Base-by-base conservation (phyloP, 2,113 vertebrate genomes). In the Rhinolophus ferrumequinum region DNA sequence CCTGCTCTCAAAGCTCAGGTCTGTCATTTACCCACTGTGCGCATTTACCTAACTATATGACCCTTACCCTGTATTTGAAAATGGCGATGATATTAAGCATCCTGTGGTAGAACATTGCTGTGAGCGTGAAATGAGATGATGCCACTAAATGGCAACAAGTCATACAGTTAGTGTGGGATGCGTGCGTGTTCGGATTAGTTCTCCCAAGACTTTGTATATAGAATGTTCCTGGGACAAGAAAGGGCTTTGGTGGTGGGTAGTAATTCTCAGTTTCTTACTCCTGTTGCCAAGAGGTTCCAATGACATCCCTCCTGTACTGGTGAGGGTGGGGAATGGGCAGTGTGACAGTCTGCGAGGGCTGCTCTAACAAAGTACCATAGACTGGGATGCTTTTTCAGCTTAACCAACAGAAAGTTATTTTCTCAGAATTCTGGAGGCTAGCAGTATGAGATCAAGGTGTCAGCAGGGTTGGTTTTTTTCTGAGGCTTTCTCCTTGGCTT, bases 1-100 rank as follows among this genome's bases (percentile, higher is more conserved):
- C 44, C 52, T 33, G 60, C 35, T 26, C 50, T 70, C 52, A 77
- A 30, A 85, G n/a, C n/a, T 81, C 72, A 75, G 1, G 15, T 47
- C 56, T 92, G 64, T 82, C 12, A 0, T 33, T 56, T 77, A 47
- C 30, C 82, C 13, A 28, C 18, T 26, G 38, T 35, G 35, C 7
- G 5, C 47, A n/a, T 81, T n/a, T n/a, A 56, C 80, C 66, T 50
- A 69, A 15, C 11, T 47, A 70, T 33, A 4, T 21, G 15, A 21
- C 79, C 72, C 3, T 50, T 76, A 92, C 24, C 66, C 73, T 91
- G 22, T 21, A 3, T 64, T 81, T 88, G 54, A 92, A 80, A 52
- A 22, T 52, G 81, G 38, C 38, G 30, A 15, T 67, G 7, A 52
- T 67, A 5, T 41, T 44, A 30, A 18, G 54, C 38, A 8, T 10